A percentile compares a stretch with the other conserved stretches of the same genome.
These are phyloP conservation scores for Tipula unca DNA, from an alignment of 2,888 invertebrate genomes.

Conservation along the genomic window DNA sequence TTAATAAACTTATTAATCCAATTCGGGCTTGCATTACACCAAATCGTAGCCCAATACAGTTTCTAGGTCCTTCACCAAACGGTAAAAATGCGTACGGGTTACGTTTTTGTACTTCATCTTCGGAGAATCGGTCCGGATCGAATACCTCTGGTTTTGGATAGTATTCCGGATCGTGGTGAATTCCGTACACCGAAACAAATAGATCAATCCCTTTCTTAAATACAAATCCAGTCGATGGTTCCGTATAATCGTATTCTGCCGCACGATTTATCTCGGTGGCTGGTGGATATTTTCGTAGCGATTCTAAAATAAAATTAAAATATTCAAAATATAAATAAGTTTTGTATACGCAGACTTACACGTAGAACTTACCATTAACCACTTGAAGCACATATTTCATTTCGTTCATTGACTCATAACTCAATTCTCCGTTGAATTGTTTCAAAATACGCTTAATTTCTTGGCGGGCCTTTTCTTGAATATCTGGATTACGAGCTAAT, in stretches of 20 bases:
- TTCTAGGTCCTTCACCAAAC: slow-evolving; percentile 35
- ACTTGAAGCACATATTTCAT: slow-evolving; percentile 41
- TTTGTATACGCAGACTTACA: background rate
- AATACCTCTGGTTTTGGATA: slow-evolving; percentile 36
- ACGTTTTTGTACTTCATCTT: slow-evolving; percentile 28
- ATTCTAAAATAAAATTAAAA: slow-evolving; percentile 22
- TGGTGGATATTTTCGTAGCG: slow-evolving; percentile 25
- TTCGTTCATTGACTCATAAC: slow-evolving; percentile 37
- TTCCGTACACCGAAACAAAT: slow-evolving; percentile 30
- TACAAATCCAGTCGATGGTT: slow-evolving; percentile 29
- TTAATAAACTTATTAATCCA: slow-evolving; percentile 23
- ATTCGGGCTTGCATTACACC: slow-evolving; percentile 25
- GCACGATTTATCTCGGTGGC: slow-evolving; percentile 22
- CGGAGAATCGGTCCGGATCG: slow-evolving; percentile 36
- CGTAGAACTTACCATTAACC: slow-evolving; percentile 36
- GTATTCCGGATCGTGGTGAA: slow-evolving; percentile 35
- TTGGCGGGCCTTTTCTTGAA: slow-evolving; percentile 37
- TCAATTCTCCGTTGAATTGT: slow-evolving; percentile 34
- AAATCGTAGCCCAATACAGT: slow-evolving; percentile 26
- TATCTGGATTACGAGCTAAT: slow-evolving; percentile 39
- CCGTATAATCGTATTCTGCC: slow-evolving; percentile 21
- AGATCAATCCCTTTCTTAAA: slow-evolving; percentile 31
- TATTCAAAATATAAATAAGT: background rate
- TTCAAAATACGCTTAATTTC: slow-evolving; percentile 36
- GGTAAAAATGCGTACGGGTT: slow-evolving; percentile 31